phyloP scores from a whole-genome alignment of 2,888 invertebrate species.

The Parnassius smintheus region DNA sequence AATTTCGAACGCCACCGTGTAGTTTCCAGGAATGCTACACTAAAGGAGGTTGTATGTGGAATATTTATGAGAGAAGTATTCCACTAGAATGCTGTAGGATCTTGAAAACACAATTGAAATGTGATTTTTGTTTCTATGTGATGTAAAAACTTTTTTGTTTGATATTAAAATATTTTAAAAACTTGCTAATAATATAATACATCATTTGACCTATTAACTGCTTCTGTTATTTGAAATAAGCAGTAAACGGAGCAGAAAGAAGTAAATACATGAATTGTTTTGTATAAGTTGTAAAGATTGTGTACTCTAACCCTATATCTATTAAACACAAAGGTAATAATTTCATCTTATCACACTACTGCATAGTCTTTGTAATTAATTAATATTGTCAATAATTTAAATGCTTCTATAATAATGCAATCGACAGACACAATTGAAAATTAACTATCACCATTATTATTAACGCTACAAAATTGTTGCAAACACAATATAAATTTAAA shows the following conservation, averaged over 20 bases:
- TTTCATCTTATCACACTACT: too few relatives aligned
- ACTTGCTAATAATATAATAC: neutral
- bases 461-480: neutral
- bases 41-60: slow-evolving; percentile 26
- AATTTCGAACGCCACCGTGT: slow-evolving; percentile 24
- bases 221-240: too few relatives aligned
- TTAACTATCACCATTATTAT: neutral
- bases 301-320: too few relatives aligned
- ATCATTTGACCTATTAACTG: too few relatives aligned
- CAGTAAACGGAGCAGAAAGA: too few relatives aligned
- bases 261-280: too few relatives aligned
- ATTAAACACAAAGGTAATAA: too few relatives aligned
- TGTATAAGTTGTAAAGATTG: too few relatives aligned
- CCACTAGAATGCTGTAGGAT: slow-evolving; percentile 15
- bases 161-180: neutral
- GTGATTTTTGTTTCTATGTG: neutral
- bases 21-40: slow-evolving; percentile 24
- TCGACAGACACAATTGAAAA: neutral
- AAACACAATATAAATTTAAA: neutral
- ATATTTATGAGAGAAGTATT: slow-evolving; percentile 24
- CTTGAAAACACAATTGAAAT: slow-evolving; percentile 14
- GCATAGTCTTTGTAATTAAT: too few relatives aligned
- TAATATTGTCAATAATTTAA: too few relatives aligned
- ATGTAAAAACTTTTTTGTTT: neutral
- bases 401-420: too few relatives aligned